phyloP scores from a whole-genome alignment of 2,113 vertebrate genomes.

The Galeopterus variegatus region DNA sequence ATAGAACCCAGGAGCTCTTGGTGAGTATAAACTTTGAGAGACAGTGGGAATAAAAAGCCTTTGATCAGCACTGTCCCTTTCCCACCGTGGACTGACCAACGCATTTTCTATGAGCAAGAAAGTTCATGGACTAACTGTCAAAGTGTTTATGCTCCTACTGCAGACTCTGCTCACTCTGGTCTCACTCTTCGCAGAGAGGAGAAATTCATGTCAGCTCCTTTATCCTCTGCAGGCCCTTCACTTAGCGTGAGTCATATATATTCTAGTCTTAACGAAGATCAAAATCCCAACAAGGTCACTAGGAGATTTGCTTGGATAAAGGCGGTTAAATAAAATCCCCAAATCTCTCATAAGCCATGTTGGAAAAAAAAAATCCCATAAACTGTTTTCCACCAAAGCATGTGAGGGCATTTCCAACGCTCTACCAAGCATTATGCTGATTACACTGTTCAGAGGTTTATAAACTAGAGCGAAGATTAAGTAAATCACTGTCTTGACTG shows the following conservation, averaged over 20 bases:
- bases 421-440: conserved; percentile 78
- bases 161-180: neutral
- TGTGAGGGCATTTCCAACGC: conserved; percentile 78
- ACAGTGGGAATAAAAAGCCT: neutral
- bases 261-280: conserved; percentile 65
- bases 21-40: neutral
- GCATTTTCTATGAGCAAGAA: neutral
- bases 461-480: conserved; percentile 82
- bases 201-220: neutral
- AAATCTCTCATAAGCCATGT: conserved; percentile 73
- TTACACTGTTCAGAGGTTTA: conserved; percentile 84
- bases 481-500: conserved; percentile 84
- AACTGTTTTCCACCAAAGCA: conserved; percentile 81
- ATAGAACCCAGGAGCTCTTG: neutral
- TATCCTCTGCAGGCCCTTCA: neutral
- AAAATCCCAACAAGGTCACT: conserved; percentile 76
- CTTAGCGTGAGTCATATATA: conserved; percentile 47
- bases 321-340: conserved; percentile 60
- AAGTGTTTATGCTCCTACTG: neutral
- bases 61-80: neutral
- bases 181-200: neutral
- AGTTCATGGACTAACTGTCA: neutral
- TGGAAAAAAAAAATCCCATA: conserved; percentile 60
- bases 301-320: conserved; percentile 75
- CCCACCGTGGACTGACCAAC: neutral